Percentiles rank a stretch among this genome's conserved stretches.
These are phyloP conservation scores for Drosophila nasuta DNA, from an alignment of 1,140 invertebrate species.

Conservation along the genomic window DNA sequence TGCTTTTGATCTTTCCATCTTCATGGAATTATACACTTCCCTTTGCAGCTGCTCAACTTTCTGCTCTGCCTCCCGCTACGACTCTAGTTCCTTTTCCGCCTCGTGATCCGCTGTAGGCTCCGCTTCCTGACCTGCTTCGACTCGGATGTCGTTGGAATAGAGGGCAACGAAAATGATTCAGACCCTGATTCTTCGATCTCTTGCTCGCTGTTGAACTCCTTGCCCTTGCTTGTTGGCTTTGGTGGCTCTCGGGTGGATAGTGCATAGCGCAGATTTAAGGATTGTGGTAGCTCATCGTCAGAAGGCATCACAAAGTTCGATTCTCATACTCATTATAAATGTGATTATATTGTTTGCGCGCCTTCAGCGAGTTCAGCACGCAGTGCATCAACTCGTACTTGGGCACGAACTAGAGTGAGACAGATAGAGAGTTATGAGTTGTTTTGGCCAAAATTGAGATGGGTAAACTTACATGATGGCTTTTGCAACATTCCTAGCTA, in stretches of 20 bases:
- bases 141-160: not conserved
- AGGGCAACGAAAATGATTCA: not conserved
- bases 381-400: constrained; percentile 92
- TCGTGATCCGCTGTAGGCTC: not conserved
- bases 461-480: constrained; percentile 32
- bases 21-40: too few relatives aligned
- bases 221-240: not conserved
- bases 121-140: not conserved
- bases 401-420: constrained; percentile 87
- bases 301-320: constrained; percentile 45
- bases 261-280: constrained; percentile 20
- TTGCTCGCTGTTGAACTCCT: not conserved
- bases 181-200: not conserved
- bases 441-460: too few relatives aligned
- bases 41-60: too few relatives aligned
- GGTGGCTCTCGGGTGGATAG: constrained; percentile 5
- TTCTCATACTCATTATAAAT: constrained; percentile 92
- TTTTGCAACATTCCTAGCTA: constrained; percentile 24
- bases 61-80: too few relatives aligned
- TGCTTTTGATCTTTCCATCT: too few relatives aligned
- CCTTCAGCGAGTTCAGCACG: constrained; percentile 90
- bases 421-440: too few relatives aligned
- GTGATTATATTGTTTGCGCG: constrained; percentile 93
- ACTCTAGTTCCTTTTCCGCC: too few relatives aligned
- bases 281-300: constrained; percentile 31